Evolutionary conservation across 2,888 invertebrate species (phyloP).

Genomic region (Agriopis aurantiaria): DNA sequence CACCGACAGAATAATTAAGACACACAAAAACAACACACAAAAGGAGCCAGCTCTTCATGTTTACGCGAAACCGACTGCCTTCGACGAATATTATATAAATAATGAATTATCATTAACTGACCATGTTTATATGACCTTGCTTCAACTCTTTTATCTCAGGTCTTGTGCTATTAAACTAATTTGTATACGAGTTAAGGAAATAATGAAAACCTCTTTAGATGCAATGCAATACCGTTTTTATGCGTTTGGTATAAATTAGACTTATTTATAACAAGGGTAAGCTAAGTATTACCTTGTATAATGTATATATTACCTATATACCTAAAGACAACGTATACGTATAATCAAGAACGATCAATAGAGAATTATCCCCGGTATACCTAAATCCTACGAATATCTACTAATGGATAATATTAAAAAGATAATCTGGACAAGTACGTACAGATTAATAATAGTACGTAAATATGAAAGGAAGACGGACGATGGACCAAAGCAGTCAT

Average conservation of each 20-base stretch:
- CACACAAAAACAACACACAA: conserved; percentile 48
- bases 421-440: too few relatives aligned
- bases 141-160: conserved; percentile 42
- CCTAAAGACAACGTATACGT: too few relatives aligned
- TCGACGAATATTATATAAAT: conserved; percentile 13
- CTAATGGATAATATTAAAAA: too few relatives aligned
- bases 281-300: background rate
- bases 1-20: conserved; percentile 49
- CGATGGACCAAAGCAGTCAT: too few relatives aligned
- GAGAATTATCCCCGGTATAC: too few relatives aligned
- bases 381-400: too few relatives aligned
- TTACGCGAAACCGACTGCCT: conserved; percentile 30
- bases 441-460: too few relatives aligned
- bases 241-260: conserved; percentile 6
- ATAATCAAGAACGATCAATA: too few relatives aligned
- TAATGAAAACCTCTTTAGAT: conserved; percentile 29
- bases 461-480: too few relatives aligned
- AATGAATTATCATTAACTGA: conserved; percentile 28
- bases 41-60: conserved; percentile 49
- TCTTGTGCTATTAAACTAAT: conserved; percentile 42
- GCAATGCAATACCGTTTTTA: conserved; percentile 9
- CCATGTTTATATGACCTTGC: conserved; percentile 41
- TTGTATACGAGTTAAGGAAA: conserved; percentile 37
- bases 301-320: too few relatives aligned
- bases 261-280: background rate